Percentiles rank a stretch among this genome's conserved stretches.
Conservation (phyloP, 2,113 vertebrate genomes). For the Antechinus flavipes region DNA sequence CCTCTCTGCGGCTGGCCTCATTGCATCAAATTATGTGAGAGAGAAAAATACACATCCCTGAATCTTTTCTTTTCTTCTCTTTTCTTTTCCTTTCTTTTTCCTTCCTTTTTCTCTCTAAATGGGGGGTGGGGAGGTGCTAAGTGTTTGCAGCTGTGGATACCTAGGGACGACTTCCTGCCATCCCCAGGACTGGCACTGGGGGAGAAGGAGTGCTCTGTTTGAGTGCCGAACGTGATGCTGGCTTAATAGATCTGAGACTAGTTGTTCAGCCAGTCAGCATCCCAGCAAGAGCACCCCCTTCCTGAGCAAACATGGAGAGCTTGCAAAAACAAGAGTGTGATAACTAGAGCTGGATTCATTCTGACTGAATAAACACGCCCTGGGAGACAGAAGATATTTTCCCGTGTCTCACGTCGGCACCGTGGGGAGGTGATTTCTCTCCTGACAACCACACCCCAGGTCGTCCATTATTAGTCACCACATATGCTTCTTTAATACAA, state of each 20-base stretch:
- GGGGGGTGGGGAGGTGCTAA: not conserved
- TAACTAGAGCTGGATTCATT: constrained; percentile 63
- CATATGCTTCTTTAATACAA: constrained; percentile 77
- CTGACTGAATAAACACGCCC: constrained; percentile 67
- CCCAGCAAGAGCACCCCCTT: constrained; percentile 60
- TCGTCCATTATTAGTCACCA: constrained; percentile 85
- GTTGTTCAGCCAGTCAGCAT: constrained; percentile 21
- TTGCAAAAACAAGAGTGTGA: constrained; percentile 56
- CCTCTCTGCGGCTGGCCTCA: not conserved
- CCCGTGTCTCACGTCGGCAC: constrained; percentile 73
- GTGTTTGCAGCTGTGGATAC: not conserved
- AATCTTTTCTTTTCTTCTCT: not conserved
- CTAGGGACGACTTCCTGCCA: constrained; percentile 15
- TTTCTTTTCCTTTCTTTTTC: not conserved
- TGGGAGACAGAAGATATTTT: constrained; percentile 70
- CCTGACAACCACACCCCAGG: constrained; percentile 83
- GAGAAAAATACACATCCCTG: not conserved
- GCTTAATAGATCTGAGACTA: constrained; percentile 1
- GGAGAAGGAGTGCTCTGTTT: not conserved
- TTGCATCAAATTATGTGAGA: not conserved
- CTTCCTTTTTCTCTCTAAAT: not conserved
- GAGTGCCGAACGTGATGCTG: constrained; percentile 16
- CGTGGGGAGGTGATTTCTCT: constrained; percentile 79
- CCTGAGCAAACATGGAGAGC: constrained; percentile 60
- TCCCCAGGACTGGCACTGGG: constrained; percentile 14